Evolutionary conservation across 2,797 vertebrate genomes (phyloP), one percentile per base, ranked within the genome.

Genomic region (Manis javanica): DNA sequence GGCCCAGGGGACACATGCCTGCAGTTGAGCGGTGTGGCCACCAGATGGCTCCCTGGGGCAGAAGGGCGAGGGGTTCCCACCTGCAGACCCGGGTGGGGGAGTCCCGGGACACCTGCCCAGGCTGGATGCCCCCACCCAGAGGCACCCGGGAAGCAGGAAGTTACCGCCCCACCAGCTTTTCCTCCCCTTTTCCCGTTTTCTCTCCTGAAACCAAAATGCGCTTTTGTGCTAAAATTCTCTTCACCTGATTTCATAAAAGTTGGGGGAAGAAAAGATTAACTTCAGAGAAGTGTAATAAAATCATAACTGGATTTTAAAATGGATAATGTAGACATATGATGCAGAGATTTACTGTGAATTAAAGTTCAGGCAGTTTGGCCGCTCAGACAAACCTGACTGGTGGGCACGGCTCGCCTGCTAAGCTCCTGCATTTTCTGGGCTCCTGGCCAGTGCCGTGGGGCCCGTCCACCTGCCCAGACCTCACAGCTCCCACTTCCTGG

Each of bases 51-150:
- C 34, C 13, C 13, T 21, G 3, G 0, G 12, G 15, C 39, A 0
- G 53, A 31, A 4, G 15, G 42, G 16, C 3, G 0, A 2, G 1
- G 11, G 42, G 59, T 37, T 34, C 61, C 7, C 0, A 8, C 19
- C 68, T 6, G 3, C 23, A 19, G 53, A 18, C 7, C 5, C 0
- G 10, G 26, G 3, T 0, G 0, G 46, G 21, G 19, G 14, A 7
- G 2, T 3, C 9, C 4, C 29, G 34, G 4, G 29, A 1, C 1
- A 6, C 6, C 18, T 29, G 29, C 0, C 14, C 1, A 0, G 12
- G 7, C 19, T 53, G 9, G 42, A 4, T 6, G 2, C 29, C 24
- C 34, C 82, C 29, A 1, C 11, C 13, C 37, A 8, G 21, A 59
- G 64, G 39, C 4, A 11, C 39, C 1, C 64, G 3, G 12, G 31